Evolutionary conservation across 2,113 vertebrate species (phyloP).

Genomic region (Podarcis raffonei): DNA sequence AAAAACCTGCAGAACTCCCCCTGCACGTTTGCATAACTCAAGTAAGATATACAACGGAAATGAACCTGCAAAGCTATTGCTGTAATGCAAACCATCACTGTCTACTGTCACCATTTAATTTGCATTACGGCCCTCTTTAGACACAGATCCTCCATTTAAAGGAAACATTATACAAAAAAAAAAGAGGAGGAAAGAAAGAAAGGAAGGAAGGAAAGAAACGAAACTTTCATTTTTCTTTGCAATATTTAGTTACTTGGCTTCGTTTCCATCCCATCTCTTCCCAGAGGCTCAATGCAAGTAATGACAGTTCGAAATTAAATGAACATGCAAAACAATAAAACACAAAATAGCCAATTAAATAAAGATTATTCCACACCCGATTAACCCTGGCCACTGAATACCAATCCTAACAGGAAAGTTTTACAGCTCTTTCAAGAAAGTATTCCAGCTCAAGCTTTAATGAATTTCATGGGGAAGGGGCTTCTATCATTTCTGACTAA

Average conservation of each 20-base stretch:
- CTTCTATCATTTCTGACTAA: background rate
- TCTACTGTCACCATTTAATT: constrained; percentile 59
- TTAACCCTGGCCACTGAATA: background rate
- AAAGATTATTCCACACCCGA: background rate
- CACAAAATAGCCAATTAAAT: background rate
- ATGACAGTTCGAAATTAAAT: constrained; percentile 11
- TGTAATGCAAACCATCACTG: constrained; percentile 53
- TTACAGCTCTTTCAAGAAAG: background rate
- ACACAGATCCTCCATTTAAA: constrained; percentile 37
- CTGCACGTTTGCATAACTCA: constrained; percentile 39
- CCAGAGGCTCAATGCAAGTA: background rate
- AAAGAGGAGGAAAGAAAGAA: background rate
- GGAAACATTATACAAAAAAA: constrained; percentile 35
- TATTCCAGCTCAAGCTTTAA: background rate
- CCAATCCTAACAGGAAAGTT: background rate
- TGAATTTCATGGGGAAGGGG: background rate
- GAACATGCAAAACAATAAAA: background rate
- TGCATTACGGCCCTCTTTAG: constrained; percentile 49
- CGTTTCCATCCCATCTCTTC: background rate
- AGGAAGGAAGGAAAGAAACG: background rate
- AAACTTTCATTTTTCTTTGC: constrained; percentile 8
- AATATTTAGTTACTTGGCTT: background rate
- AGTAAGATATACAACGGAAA: constrained; percentile 75
- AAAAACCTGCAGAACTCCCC: constrained; percentile 59
- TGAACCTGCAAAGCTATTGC: constrained; percentile 66